A percentile compares a stretch with the other conserved stretches of the same genome.
Evolutionary conservation across 2,888 invertebrate genomes (phyloP).

Genomic region (Drosophila atroscutellata): DNA sequence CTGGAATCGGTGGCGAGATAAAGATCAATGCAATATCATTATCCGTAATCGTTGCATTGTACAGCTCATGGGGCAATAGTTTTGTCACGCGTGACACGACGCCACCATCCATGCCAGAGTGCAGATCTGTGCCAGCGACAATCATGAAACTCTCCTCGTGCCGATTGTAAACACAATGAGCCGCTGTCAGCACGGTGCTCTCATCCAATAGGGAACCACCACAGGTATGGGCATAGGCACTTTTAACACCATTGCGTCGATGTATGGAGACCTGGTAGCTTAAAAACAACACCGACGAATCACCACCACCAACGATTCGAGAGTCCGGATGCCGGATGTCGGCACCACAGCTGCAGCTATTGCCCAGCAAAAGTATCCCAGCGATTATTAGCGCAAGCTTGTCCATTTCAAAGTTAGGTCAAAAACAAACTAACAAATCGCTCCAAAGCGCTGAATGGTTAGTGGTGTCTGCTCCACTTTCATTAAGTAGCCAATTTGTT

Average conservation of each 20-base stretch:
- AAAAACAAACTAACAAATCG: conserved; percentile 30
- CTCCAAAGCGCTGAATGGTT: neutral
- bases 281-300: conserved; percentile 55
- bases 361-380: conserved; percentile 15
- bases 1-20: conserved; percentile 56
- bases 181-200: conserved; percentile 74
- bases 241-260: conserved; percentile 38
- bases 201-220: conserved; percentile 56
- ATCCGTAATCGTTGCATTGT: conserved; percentile 82
- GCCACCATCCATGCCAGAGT: conserved; percentile 86
- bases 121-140: conserved; percentile 84
- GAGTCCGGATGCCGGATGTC: conserved; percentile 6
- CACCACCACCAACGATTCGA: conserved; percentile 77
- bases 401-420: conserved; percentile 49
- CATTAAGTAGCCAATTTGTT: conserved; percentile 9
- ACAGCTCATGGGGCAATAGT: conserved; percentile 85
- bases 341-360: conserved; percentile 9
- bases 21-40: conserved; percentile 86
- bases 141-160: conserved; percentile 51
- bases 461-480: neutral
- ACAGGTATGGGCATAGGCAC: conserved; percentile 61
- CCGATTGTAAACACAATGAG: conserved; percentile 75
- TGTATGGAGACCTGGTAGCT: conserved; percentile 76
- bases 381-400: conserved; percentile 24
- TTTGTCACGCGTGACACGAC: conserved; percentile 85